Evolutionary conservation across 2,888 invertebrate genomes (phyloP).

Genomic region (Aethes cnicana): DNA sequence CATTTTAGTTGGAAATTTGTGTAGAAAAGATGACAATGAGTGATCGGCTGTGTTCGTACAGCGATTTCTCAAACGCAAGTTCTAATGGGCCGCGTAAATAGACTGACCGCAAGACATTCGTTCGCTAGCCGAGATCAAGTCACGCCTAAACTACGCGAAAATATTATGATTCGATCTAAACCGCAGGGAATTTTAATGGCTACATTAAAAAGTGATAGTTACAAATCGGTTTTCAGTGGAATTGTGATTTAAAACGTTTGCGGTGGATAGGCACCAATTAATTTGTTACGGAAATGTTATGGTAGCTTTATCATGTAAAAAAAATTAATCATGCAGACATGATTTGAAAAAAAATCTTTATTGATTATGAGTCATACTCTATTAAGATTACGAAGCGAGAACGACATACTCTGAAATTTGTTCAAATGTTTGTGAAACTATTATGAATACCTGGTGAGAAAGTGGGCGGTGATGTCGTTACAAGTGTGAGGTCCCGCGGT

Average conservation of each 20-base stretch:
- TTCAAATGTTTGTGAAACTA: no score
- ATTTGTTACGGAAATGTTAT: constrained; percentile 6
- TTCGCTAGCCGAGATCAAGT: constrained; percentile 52
- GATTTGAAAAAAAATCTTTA: no score
- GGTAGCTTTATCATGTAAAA: constrained; percentile 4
- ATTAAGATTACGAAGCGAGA: no score
- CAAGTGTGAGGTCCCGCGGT: constrained; percentile 71
- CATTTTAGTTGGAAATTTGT: no score
- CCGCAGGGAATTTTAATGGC: constrained; percentile 74
- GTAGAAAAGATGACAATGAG: constrained; percentile 43
- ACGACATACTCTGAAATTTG: no score
- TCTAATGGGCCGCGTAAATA: constrained; percentile 47
- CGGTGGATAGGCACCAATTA: neutral
- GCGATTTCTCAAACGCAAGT: constrained; percentile 58
- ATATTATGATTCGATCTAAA: constrained; percentile 62
- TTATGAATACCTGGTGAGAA: neutral
- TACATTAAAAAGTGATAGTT: constrained; percentile 77
- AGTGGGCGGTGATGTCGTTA: constrained; percentile 46
- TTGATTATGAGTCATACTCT: no score
- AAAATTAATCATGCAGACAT: no score
- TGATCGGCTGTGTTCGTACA: constrained; percentile 52
- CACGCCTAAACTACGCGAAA: constrained; percentile 55
- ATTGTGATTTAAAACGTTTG: constrained; percentile 37
- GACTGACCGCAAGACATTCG: constrained; percentile 68
- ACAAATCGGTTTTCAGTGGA: constrained; percentile 65